A percentile compares a stretch with the other conserved stretches of the same genome.
These are phyloP conservation scores for Mystacides longicornis DNA, from an alignment of 2,888 invertebrate genomes.

Conservation along the genomic window DNA sequence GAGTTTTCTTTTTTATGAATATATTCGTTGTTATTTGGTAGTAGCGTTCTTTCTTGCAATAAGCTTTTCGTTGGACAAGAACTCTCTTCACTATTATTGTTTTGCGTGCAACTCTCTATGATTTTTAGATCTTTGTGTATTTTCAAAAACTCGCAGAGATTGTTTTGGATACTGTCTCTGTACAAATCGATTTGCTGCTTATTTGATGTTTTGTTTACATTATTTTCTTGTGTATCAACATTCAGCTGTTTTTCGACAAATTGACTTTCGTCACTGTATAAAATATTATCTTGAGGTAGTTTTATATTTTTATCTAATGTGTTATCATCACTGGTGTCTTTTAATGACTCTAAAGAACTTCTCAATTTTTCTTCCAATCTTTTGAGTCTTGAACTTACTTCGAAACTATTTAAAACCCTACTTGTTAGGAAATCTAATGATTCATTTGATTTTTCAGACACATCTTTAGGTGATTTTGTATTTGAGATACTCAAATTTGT, in stretches of 20 bases:
- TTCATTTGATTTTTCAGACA: conserved; percentile 2
- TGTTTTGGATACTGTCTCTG: conserved; percentile 3
- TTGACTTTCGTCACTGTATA: not conserved
- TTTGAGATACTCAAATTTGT: not conserved
- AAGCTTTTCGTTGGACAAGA: conserved; percentile 9
- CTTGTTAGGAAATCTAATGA: conserved; percentile 28
- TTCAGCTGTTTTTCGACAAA: not conserved
- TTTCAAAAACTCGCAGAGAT: conserved; percentile 2
- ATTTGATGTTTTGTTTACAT: not conserved
- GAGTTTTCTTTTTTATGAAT: not conserved
- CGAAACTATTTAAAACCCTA: conserved; percentile 35
- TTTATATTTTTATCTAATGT: too few species aligned
- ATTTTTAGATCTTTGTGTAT: conserved; percentile 11
- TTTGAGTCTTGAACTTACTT: conserved; percentile 42
- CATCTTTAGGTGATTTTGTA: not conserved
- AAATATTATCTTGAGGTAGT: conserved; percentile 7
- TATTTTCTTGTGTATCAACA: not conserved
- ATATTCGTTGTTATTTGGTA: not conserved
- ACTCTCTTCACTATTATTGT: not conserved
- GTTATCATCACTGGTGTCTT: conserved; percentile 4
- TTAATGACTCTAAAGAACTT: conserved; percentile 28
- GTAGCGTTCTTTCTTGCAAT: not conserved
- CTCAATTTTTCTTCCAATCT: conserved; percentile 36
- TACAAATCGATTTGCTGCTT: not conserved
- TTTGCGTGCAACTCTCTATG: conserved; percentile 9